Evolutionary conservation across 2,797 vertebrate species (phyloP), one percentile per base, ranked within the genome.

Genomic region (Rhinophrynus dorsalis): DNA sequence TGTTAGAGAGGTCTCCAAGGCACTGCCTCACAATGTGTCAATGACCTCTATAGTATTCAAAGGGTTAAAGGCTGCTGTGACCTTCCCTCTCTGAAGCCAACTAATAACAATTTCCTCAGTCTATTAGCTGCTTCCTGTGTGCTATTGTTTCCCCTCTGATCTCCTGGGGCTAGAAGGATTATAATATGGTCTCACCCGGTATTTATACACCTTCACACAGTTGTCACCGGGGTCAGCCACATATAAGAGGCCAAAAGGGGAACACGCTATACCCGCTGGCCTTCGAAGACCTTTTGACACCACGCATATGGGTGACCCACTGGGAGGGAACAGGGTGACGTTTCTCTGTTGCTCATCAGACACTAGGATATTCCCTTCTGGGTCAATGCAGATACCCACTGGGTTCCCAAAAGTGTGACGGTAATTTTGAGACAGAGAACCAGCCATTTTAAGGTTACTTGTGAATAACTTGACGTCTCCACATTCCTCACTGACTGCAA

Each of bases 401-500:
- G 83, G 86, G 58, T 77, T 80, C 37, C 86, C 83, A 45, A 88
- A 88, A 2, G 0, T n/a, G 33, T 85, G 82, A 0, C 66, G 3
- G 0, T 75, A 79, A 27, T 70, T 84, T 54, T 32, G 60, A 54
- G 81, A 47, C 24, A 88, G 75, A 9, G 82, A 86, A 12, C 76
- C 82, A 48, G 82, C 59, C 26, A 75, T 23, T 55, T 84, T 74
- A 15, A 2, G 2, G 48, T 68, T 79, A 59, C 74, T 79, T 0
- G 5, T 72, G 17, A 87, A 88, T 18, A 89, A 64, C 44, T 57
- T 74, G 47, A 88, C 76, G 0, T 82, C 85, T n/a, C 84, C 74
- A 0, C 81, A 88, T 64, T 85, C 86, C 64, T 86, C 85, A 0
- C 80, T 89, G 12, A 86, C 80, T 6, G 80, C 76, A 1, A 88